Base-by-base conservation (phyloP, 2,888 invertebrate genomes). In the Caenorhabditis sp. region DNA sequence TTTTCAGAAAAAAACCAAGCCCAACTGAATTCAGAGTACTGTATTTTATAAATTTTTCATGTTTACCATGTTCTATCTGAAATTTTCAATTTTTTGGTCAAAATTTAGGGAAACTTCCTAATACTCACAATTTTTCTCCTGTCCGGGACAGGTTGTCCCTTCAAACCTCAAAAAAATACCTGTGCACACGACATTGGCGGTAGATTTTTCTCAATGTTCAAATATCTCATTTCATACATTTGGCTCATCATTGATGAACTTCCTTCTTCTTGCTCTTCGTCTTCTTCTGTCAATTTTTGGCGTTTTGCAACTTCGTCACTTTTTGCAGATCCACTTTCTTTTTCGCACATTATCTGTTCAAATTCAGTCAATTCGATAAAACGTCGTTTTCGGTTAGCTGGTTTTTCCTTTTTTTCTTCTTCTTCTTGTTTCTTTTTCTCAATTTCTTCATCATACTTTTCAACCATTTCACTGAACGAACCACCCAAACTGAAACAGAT, bases 401-500 rank as follows among this genome's bases (percentile, higher is more conserved):
- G 2, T 21, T 24, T 1, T 24, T 26, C 37, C 31, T 27, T 21
- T 58, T 57, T 0, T 21, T 24, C 0, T 24, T 26, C 37, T 31
- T 27, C 17, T 58, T 57, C 21, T 27, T 53, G 19, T 17, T n/a
- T 24, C 58, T 37, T 36, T 6, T n/a, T 50, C 14, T 21, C 60
- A 6, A 66, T 53, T 26, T 49, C 17, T 49, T 37, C 0, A 61
- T 77, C 76, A 65, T 72, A 67, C 61, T 70, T 61, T 17, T 58
- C 26, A 10, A 82, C 57, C 76, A 84, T 78, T 27, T 82, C 65
- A 24, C 60, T 36, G 53, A 82, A 81, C 0, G 43, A 24, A 12
- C 82, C 83, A 17, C 84, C 84, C 10, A 84, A 65, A 17, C 69
- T 66, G 43, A 74, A 65, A 31, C 81, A 78, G 49, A 93, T 89